Evolutionary conservation across 2,888 invertebrate genomes (phyloP).

Genomic region (Diaperis boleti): DNA sequence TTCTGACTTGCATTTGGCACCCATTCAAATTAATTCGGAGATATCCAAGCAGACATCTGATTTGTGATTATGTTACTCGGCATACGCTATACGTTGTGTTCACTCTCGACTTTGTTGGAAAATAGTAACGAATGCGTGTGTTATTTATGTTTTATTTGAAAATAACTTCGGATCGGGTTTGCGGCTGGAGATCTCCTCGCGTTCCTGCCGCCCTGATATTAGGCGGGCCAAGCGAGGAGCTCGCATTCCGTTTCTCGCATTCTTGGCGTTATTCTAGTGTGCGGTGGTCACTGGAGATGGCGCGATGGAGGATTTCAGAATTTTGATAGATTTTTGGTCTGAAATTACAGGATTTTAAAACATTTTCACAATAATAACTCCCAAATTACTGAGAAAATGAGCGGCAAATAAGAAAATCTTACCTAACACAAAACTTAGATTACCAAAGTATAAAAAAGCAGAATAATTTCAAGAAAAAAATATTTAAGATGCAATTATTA

Average conservation of each 20-base stretch:
- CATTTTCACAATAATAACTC: too few relatives aligned
- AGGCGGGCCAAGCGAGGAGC: conserved; percentile 60
- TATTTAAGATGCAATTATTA: too few relatives aligned
- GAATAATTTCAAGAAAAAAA: too few relatives aligned
- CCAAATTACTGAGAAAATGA: too few relatives aligned
- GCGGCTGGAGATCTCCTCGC: conserved; percentile 35
- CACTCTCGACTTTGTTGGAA: conserved; percentile 25
- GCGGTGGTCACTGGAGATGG: conserved; percentile 1
- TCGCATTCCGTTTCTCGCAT: conserved; percentile 61
- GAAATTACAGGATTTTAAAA: too few relatives aligned
- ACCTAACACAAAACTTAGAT: too few relatives aligned
- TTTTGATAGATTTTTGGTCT: too few relatives aligned
- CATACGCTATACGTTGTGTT: too few relatives aligned
- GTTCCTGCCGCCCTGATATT: conserved; percentile 54
- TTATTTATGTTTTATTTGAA: conserved; percentile 25
- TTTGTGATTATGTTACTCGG: conserved; percentile 16
- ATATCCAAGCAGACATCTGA: neutral
- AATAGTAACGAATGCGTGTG: conserved; percentile 33
- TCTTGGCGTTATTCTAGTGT: conserved; percentile 50
- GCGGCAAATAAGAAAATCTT: too few relatives aligned
- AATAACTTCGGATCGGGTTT: conserved; percentile 18
- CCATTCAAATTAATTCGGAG: conserved; percentile 14
- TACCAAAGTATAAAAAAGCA: too few relatives aligned
- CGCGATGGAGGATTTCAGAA: neutral
- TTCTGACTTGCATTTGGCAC: conserved; percentile 34